Percentiles rank a stretch among this genome's conserved stretches.
Conservation (phyloP, 2,113 vertebrate genomes). For the Rhegmatorhina hoffmannsi region DNA sequence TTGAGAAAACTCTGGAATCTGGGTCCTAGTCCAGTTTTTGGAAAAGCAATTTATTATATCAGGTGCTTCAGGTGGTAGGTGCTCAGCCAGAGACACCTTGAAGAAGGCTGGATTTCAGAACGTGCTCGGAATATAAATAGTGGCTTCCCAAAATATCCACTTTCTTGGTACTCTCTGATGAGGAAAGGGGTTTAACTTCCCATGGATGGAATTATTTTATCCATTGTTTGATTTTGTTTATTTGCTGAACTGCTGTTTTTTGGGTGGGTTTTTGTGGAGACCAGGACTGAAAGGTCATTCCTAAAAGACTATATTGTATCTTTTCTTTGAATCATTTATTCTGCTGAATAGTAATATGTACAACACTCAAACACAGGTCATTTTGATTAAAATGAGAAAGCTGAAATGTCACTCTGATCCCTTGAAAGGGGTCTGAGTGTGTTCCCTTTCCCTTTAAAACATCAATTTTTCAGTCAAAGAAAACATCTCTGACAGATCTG, state of each 20-base stretch:
- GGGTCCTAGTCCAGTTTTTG: neutral
- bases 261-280: neutral
- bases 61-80: neutral
- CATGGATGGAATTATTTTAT: neutral
- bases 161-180: neutral
- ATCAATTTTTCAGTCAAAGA: neutral
- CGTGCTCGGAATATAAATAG: neutral
- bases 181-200: neutral
- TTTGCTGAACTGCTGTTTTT: neutral
- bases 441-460: neutral
- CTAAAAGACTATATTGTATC: neutral
- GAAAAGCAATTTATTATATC: constrained; percentile 16
- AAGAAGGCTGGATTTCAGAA: neutral
- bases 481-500: neutral
- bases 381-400: neutral
- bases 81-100: neutral
- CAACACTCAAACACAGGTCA: neutral
- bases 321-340: neutral
- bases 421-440: neutral
- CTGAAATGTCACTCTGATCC: neutral
- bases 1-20: neutral
- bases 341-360: neutral
- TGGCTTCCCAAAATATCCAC: neutral
- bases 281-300: neutral
- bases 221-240: neutral